Base-by-base conservation (phyloP, 1,140 invertebrate genomes). In the Drosophila busckii region DNA sequence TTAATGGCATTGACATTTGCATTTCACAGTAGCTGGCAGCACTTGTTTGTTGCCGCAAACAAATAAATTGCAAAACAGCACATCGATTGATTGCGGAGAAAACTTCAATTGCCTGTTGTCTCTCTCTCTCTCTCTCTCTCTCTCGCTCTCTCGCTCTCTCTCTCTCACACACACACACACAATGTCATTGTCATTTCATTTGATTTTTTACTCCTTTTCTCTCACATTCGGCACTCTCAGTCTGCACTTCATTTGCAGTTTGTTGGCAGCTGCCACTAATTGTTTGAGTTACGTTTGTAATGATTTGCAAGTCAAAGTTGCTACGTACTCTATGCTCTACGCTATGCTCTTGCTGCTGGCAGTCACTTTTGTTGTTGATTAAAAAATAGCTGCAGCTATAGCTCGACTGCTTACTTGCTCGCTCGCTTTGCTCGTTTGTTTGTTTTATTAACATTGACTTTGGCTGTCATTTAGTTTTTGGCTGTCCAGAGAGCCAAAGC, bases 261-360 rank as follows among this genome's bases (percentile, higher is more conserved):
- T 61, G 52, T 35, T 75, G 69, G 50, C 61, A 82, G 65, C 69
- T 82, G 64, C 60, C 70, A 83, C 75, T 82, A 82, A 83, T 82
- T 82, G 73, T 82, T 80, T 80, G 75, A 80, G 75, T 73, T 82
- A 82, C 69, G 73, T 73, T 69, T 82, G 75, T 80, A 80, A 80
- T 80, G 75, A 80, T 80, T 80, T 80, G 73, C 73, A 80, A 80
- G 73, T 80, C 73, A 80, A 80, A 80, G 75, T 80, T 82, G 38
- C 22, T 41, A 53, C 48, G 29, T 42, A 41, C 23, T 54, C 69
- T 50, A 15, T 34, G 7, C 16, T 22, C 42, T 34, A 7, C 13
- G 6, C 2, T 4, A n/a, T 46, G 70, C 70, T 73, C n/a, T n/a
- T n/a, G n/a, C n/a, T n/a, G n/a, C n/a, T n/a, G n/a, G n/a, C n/a